Conservation (phyloP, 2,888 invertebrate genomes). For the Encarsia formosa region DNA sequence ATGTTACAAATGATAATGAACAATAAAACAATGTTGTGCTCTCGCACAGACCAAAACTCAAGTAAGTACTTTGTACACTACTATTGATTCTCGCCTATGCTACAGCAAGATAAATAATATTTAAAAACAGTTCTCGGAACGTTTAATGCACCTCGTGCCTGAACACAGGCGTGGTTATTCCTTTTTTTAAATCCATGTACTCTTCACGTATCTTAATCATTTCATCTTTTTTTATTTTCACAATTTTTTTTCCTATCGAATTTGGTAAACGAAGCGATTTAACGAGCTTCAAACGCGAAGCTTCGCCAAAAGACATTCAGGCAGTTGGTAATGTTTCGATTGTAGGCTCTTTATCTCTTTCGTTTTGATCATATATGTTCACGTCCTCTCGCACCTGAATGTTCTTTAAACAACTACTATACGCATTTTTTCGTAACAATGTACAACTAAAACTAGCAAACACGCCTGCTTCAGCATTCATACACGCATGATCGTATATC, state of each 20-base stretch:
- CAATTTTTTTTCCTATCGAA: constrained; percentile 18
- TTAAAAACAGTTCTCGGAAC: background rate
- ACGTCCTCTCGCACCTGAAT: constrained; percentile 19
- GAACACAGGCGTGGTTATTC: constrained; percentile 32
- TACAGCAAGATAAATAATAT: constrained; percentile 12
- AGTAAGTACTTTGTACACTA: constrained; percentile 13
- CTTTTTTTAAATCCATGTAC: background rate
- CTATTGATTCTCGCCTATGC: constrained; percentile 19
- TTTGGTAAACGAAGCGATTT: constrained; percentile 28
- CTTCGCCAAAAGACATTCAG: constrained; percentile 20
- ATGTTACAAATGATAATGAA: background rate
- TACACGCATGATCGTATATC: constrained; percentile 27
- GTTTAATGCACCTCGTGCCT: constrained; percentile 34
- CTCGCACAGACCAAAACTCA: constrained; percentile 28
- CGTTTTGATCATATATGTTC: constrained; percentile 18
- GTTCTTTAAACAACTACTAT: constrained; percentile 35
- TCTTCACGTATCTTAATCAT: background rate
- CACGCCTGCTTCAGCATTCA: constrained; percentile 36
- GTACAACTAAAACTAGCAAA: constrained; percentile 40
- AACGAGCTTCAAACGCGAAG: constrained; percentile 23
- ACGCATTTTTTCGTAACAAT: constrained; percentile 37
- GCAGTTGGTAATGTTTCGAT: constrained; percentile 17
- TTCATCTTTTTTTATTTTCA: background rate
- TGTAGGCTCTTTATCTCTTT: constrained; percentile 11
- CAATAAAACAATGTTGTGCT: constrained; percentile 4